phyloP scores from a whole-genome alignment of 2,797 vertebrate genomes.

The Molossus alvarezi region DNA sequence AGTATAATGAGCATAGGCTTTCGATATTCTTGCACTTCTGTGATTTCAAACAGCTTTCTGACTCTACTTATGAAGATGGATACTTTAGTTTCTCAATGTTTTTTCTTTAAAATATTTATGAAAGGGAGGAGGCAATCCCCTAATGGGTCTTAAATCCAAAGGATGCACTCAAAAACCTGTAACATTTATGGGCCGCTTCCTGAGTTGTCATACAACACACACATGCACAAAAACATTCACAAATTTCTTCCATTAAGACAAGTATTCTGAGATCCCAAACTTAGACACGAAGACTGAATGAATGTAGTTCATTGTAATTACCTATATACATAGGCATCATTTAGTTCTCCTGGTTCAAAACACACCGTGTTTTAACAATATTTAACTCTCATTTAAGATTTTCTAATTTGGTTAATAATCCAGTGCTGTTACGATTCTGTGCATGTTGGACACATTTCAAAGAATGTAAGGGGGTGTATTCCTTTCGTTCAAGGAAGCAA shows the following conservation, averaged over 20 bases:
- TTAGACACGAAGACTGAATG: background rate
- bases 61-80: background rate
- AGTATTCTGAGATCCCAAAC: constrained; percentile 5
- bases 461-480: constrained; percentile 84
- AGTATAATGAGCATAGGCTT: background rate
- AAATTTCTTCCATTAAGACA: constrained; percentile 15
- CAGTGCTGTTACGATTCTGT: constrained; percentile 77
- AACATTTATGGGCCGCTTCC: constrained; percentile 6
- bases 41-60: constrained; percentile 56
- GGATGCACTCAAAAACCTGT: constrained; percentile 6
- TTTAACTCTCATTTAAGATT: constrained; percentile 71
- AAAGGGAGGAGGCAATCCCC: background rate
- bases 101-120: constrained; percentile 51
- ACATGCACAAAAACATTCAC: background rate
- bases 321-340: background rate
- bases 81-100: constrained; percentile 46
- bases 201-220: constrained; percentile 11
- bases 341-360: constrained; percentile 39
- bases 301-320: background rate
- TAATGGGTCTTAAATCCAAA: constrained; percentile 48
- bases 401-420: constrained; percentile 55
- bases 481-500: constrained; percentile 83
- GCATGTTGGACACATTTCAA: constrained; percentile 83
- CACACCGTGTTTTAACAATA: constrained; percentile 35
- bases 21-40: background rate